Conservation (phyloP, 2,888 invertebrate genomes). For the Archips xylosteana region DNA sequence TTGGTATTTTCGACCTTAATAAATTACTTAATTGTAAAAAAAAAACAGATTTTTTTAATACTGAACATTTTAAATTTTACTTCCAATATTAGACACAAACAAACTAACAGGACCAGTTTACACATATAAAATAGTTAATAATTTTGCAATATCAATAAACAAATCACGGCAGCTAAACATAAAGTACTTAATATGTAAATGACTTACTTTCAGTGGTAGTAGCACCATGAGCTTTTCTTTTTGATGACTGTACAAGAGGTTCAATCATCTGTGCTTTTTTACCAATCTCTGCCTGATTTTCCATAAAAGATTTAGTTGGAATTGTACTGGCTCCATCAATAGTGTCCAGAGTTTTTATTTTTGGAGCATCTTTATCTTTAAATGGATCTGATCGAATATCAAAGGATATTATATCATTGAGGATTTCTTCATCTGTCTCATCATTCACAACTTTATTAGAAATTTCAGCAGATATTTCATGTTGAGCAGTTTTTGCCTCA, state of each 20-base stretch:
- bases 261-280: constrained; percentile 68
- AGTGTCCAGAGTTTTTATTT: constrained; percentile 50
- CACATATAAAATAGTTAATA: too few species aligned
- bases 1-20: too few species aligned
- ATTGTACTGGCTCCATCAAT: constrained; percentile 53
- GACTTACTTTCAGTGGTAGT: constrained; percentile 51
- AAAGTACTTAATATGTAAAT: background rate
- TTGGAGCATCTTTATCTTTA: constrained; percentile 31
- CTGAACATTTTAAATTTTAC: too few species aligned
- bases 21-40: too few species aligned
- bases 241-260: constrained; percentile 56
- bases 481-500: constrained; percentile 16
- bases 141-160: background rate
- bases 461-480: background rate
- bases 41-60: too few species aligned
- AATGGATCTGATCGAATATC: constrained; percentile 33
- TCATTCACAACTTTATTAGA: constrained; percentile 19
- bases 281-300: constrained; percentile 43
- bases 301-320: constrained; percentile 38
- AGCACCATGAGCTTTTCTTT: constrained; percentile 51
- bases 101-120: too few species aligned
- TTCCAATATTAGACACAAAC: too few species aligned
- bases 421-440: constrained; percentile 44
- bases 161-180: background rate
- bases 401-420: constrained; percentile 46